Evolutionary conservation across 2,888 invertebrate species (phyloP).

Genomic region (Tridacna crocea): DNA sequence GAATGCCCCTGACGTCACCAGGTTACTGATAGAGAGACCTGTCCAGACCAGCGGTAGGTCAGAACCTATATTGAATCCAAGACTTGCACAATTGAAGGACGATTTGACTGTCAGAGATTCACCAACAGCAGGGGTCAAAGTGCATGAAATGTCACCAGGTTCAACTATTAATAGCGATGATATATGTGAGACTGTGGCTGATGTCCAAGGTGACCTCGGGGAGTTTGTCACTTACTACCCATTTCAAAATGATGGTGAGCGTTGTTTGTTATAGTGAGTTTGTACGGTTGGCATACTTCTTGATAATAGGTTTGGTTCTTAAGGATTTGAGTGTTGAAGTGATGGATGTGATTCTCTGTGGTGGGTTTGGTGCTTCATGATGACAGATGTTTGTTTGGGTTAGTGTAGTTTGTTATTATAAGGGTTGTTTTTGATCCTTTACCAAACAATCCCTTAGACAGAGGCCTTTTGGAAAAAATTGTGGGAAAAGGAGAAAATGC

Average conservation of each 20-base stretch:
- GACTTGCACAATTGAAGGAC: neutral
- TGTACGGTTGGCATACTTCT: neutral
- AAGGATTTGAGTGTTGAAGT: no score
- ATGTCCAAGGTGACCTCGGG: neutral
- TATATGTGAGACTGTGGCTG: neutral
- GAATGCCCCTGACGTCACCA: conserved; percentile 69
- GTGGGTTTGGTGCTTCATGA: no score
- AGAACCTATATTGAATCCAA: neutral
- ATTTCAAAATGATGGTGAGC: conserved; percentile 8
- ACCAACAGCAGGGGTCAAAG: conserved; percentile 33
- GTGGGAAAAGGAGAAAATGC: no score
- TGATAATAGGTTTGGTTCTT: no score
- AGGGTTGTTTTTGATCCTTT: no score
- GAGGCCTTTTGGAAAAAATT: no score
- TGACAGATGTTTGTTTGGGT: no score
- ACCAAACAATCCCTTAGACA: no score
- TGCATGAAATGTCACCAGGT: conserved; percentile 36
- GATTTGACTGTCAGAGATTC: conserved; percentile 8
- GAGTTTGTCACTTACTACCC: neutral
- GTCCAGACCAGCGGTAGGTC: neutral
- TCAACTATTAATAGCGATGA: conserved; percentile 10
- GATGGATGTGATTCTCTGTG: no score
- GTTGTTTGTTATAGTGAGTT: neutral
- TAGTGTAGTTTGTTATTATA: no score
- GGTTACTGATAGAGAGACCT: conserved; percentile 66